These are phyloP conservation scores for Blera fallax DNA, from an alignment of 2,888 invertebrate species.

Conservation along the genomic window DNA sequence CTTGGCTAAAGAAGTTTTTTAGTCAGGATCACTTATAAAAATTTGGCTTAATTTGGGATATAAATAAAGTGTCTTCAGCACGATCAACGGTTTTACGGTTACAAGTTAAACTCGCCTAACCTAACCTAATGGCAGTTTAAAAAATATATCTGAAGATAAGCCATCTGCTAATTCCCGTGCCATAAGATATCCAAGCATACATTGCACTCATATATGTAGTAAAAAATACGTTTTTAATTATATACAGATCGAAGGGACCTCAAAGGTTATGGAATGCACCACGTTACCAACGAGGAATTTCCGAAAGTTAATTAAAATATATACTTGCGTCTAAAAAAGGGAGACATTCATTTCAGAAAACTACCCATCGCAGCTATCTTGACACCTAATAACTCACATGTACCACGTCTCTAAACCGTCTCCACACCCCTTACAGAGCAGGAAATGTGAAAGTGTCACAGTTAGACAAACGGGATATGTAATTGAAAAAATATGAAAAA, in stretches of 20 bases:
- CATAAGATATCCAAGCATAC: background rate
- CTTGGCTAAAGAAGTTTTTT: too few relatives aligned
- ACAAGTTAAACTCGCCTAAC: too few relatives aligned
- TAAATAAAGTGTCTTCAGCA: too few relatives aligned
- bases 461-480: slow-evolving; percentile 65
- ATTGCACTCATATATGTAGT: background rate
- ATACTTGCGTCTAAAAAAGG: background rate
- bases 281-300: slow-evolving; percentile 17
- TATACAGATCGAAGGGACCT: slow-evolving; percentile 45
- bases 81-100: too few relatives aligned
- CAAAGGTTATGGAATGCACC: slow-evolving; percentile 36
- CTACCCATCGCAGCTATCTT: slow-evolving; percentile 17
- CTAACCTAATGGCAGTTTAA: too few relatives aligned
- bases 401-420: background rate
- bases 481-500: slow-evolving; percentile 70
- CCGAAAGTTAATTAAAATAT: slow-evolving; percentile 58
- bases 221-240: slow-evolving; percentile 68
- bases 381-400: slow-evolving; percentile 55
- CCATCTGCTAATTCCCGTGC: background rate
- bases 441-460: slow-evolving; percentile 70
- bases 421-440: slow-evolving; percentile 40
- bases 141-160: too few relatives aligned
- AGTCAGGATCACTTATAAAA: too few relatives aligned
- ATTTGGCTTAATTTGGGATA: too few relatives aligned
- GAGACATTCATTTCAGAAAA: background rate